These are phyloP conservation scores for Ramazzottius varieornatus DNA, from an alignment of 2,888 invertebrate genomes.

Conservation along the genomic window DNA sequence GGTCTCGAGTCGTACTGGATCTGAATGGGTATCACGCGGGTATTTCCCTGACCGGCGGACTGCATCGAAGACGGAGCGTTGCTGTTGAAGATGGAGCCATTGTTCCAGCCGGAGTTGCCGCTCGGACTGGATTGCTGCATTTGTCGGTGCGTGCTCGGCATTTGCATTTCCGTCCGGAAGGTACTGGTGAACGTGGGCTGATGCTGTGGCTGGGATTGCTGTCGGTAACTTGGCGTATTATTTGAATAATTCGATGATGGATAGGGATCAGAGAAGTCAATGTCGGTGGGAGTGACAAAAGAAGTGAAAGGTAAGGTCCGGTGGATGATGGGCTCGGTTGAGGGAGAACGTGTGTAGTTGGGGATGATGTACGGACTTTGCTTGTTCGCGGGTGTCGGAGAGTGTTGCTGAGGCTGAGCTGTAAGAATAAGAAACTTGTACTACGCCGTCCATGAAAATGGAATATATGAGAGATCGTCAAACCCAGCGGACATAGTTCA, in stretches of 20 bases:
- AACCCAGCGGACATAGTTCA: too few relatives aligned
- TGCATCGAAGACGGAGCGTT: background rate
- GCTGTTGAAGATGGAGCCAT: background rate
- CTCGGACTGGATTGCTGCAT: background rate
- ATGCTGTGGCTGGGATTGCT: background rate
- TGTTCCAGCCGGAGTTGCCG: background rate
- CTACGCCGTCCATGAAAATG: too few relatives aligned
- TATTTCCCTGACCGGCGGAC: background rate
- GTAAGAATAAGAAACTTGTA: too few relatives aligned
- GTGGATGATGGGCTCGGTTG: background rate
- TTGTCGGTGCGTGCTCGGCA: too few relatives aligned
- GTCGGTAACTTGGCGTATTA: too few relatives aligned
- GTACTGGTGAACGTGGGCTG: background rate
- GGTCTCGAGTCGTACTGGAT: background rate
- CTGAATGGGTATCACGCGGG: constrained; percentile 1
- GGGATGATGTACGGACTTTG: background rate
- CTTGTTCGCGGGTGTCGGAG: background rate
- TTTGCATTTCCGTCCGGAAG: background rate
- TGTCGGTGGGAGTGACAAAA: background rate
- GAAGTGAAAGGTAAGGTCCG: background rate
- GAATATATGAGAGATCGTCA: too few relatives aligned
- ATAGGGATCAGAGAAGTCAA: background rate
- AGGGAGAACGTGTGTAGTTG: background rate
- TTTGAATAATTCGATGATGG: too few relatives aligned
- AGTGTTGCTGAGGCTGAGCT: too few relatives aligned